phyloP scores from a whole-genome alignment of 1,140 invertebrate species.

The Rhopalosiphum maidis region DNA sequence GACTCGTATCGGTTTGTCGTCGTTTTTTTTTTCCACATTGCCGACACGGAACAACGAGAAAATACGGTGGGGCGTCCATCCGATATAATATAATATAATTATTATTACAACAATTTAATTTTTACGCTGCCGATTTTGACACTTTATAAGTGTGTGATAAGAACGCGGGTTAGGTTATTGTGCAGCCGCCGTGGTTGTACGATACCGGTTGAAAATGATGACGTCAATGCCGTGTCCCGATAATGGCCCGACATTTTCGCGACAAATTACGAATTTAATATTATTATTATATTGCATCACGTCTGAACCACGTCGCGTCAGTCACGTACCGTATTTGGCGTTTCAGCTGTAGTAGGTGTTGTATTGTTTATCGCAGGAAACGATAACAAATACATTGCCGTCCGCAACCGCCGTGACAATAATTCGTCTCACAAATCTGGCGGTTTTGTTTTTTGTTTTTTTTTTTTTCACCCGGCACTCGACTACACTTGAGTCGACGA shows the following conservation, averaged over 20 bases:
- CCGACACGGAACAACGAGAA: background rate
- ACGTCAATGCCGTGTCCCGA: background rate
- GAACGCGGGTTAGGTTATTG: background rate
- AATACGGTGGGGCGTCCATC: background rate
- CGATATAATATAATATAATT: no score
- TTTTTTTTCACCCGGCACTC: background rate
- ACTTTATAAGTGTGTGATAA: background rate
- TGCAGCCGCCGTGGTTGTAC: background rate
- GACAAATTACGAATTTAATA: slow-evolving; percentile 5
- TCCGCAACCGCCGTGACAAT: background rate
- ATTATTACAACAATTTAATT: background rate
- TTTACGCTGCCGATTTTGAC: no score
- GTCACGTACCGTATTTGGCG: background rate
- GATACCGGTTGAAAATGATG: background rate
- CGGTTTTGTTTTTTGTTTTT: background rate
- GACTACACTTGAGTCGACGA: background rate
- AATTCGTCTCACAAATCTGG: slow-evolving; percentile 1
- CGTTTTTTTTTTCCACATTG: background rate
- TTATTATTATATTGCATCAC: background rate
- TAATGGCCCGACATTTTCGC: background rate
- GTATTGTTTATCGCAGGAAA: background rate
- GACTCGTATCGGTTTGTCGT: background rate
- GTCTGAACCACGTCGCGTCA: background rate
- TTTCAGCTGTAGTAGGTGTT: background rate
- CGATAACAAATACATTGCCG: background rate